These are phyloP conservation scores for Polyommatus icarus DNA, from an alignment of 2,888 invertebrate genomes.

Conservation along the genomic window DNA sequence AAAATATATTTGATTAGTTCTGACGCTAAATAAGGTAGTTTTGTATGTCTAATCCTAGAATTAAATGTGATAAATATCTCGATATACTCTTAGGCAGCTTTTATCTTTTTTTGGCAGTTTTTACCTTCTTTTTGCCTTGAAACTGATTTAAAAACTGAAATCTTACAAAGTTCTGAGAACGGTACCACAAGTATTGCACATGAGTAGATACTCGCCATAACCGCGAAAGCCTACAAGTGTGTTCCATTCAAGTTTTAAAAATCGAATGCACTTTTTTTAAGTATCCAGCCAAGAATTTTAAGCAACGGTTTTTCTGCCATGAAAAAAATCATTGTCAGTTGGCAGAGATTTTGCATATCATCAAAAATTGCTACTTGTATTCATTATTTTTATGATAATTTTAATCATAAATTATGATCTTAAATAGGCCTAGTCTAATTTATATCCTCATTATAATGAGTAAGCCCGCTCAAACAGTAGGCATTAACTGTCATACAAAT, in stretches of 20 bases:
- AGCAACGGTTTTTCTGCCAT: not conserved
- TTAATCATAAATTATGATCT: not conserved
- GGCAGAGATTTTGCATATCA: not conserved
- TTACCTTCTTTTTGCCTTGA: not conserved
- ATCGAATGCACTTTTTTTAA: constrained; percentile 10
- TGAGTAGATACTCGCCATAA: constrained; percentile 39
- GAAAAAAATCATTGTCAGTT: not conserved
- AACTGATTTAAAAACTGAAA: constrained; percentile 8
- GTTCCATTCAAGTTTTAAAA: constrained; percentile 31
- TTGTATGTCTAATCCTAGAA: not conserved
- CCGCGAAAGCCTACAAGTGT: constrained; percentile 35
- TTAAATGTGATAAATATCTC: not conserved
- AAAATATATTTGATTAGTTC: not conserved
- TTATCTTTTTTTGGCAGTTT: not conserved
- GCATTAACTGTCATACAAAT: not conserved
- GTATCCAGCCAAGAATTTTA: not conserved
- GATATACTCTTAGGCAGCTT: not conserved
- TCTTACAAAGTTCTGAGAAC: not conserved
- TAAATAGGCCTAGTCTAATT: not conserved
- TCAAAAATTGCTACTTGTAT: not conserved
- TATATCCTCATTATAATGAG: not conserved
- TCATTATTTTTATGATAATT: not conserved
- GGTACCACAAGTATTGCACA: constrained; percentile 30
- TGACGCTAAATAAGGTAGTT: not conserved
- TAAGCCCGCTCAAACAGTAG: not conserved